phyloP scores from a whole-genome alignment of 2,888 invertebrate species.

The Pristionchus maxplancki region DNA sequence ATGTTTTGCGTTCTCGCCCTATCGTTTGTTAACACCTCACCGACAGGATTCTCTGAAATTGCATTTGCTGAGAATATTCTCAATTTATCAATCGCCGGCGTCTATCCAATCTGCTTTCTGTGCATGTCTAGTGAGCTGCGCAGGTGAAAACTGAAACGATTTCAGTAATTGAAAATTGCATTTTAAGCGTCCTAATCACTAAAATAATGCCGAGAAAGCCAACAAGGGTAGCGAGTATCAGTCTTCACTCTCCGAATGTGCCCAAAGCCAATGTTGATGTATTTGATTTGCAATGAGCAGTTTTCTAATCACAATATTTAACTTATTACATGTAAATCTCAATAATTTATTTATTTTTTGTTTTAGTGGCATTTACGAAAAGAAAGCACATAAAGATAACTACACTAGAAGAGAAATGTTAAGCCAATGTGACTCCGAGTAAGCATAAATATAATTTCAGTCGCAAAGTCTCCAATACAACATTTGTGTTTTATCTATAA shows the following conservation, averaged over 20 bases:
- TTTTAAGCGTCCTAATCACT: background rate
- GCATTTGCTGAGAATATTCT: background rate
- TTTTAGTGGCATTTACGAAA: too few species aligned
- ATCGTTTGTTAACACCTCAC: background rate
- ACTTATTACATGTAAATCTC: too few species aligned
- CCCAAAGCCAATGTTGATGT: too few species aligned
- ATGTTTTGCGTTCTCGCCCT: background rate
- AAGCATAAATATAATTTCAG: too few species aligned
- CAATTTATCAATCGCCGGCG: background rate
- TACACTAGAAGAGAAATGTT: too few species aligned
- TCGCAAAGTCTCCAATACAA: too few species aligned
- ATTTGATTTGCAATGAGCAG: too few species aligned
- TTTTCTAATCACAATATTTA: too few species aligned
- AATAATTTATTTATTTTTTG: too few species aligned
- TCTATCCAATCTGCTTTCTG: background rate
- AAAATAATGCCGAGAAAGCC: background rate
- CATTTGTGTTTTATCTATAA: too few species aligned
- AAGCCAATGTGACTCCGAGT: too few species aligned
- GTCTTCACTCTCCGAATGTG: background rate
- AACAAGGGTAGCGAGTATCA: background rate
- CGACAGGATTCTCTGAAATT: background rate
- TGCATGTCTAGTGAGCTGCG: background rate
- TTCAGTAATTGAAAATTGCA: background rate
- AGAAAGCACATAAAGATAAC: too few species aligned
- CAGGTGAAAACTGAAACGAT: background rate